phyloP scores from a whole-genome alignment of 2,888 invertebrate genomes.

The Notodonta dromedarius region DNA sequence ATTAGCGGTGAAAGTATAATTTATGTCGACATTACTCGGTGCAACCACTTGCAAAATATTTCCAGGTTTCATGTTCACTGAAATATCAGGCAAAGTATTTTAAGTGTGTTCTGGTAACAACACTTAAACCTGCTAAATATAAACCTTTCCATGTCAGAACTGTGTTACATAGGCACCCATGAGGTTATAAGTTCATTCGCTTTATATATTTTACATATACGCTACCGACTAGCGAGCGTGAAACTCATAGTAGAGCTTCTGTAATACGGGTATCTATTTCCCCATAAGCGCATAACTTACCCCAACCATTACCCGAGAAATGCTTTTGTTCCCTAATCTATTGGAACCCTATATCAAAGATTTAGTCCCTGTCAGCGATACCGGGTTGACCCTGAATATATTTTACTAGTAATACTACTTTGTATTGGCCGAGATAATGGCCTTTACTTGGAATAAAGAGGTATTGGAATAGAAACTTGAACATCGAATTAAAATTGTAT shows the following conservation, averaged over 20 bases:
- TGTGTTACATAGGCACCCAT: no score
- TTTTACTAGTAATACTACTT: conserved; percentile 19
- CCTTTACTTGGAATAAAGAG: conserved; percentile 14
- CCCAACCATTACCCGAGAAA: conserved; percentile 9
- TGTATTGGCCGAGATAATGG: conserved; percentile 16
- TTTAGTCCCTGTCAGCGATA: conserved; percentile 20
- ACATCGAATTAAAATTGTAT: neutral
- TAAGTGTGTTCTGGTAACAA: no score
- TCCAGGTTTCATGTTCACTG: no score
- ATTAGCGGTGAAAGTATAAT: no score
- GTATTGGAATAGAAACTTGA: conserved; percentile 11
- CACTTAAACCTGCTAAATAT: no score
- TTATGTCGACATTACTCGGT: no score
- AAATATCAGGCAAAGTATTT: no score
- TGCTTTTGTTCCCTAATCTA: conserved; percentile 20
- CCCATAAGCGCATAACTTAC: neutral
- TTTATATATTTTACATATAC: no score
- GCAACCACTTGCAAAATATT: no score
- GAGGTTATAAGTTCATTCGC: no score
- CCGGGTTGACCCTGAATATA: conserved; percentile 26
- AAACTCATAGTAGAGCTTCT: conserved; percentile 1
- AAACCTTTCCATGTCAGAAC: no score
- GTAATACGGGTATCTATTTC: conserved; percentile 4
- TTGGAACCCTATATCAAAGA: conserved; percentile 20
- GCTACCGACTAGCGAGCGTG: no score